These are phyloP conservation scores for Thecocarcelia acutangulata DNA, from an alignment of 2,888 invertebrate species.

Conservation along the genomic window DNA sequence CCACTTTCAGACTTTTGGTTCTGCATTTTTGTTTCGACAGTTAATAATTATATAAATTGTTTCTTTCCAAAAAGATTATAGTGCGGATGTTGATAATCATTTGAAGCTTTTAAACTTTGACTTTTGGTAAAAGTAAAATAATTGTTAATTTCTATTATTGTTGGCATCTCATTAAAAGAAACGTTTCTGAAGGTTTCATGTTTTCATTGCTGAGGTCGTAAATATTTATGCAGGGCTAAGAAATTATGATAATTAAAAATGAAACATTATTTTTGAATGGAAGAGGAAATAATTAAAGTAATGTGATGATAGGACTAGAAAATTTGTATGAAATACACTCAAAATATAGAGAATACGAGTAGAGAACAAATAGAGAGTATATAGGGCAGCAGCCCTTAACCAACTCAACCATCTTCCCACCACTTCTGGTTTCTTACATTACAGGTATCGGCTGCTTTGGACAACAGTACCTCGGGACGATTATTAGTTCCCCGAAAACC, in stretches of 20 bases:
- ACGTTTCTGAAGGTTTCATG: conserved; percentile 7
- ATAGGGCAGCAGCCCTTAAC: too few species aligned
- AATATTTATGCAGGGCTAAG: conserved; percentile 9
- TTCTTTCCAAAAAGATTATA: conserved; percentile 13
- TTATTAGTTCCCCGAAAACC: too few species aligned
- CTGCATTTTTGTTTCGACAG: conserved; percentile 24
- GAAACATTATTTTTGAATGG: neutral
- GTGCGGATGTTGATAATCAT: conserved; percentile 54
- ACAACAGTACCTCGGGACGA: too few species aligned
- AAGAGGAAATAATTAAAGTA: neutral
- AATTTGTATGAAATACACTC: too few species aligned
- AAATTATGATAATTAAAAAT: conserved; percentile 1
- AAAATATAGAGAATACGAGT: too few species aligned
- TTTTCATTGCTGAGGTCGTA: conserved; percentile 3
- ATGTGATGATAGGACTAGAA: too few species aligned
- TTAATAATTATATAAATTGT: conserved; percentile 52
- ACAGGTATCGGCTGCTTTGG: too few species aligned
- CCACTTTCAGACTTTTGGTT: neutral
- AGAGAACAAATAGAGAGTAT: too few species aligned
- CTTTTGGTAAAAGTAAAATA: conserved; percentile 43
- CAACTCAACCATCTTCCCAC: too few species aligned
- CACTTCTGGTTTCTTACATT: too few species aligned
- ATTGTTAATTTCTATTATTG: conserved; percentile 57
- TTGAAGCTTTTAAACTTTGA: conserved; percentile 63
- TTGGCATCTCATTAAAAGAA: conserved; percentile 32